phyloP scores from a whole-genome alignment of 2,113 vertebrate genomes.

The Equus quagga region DNA sequence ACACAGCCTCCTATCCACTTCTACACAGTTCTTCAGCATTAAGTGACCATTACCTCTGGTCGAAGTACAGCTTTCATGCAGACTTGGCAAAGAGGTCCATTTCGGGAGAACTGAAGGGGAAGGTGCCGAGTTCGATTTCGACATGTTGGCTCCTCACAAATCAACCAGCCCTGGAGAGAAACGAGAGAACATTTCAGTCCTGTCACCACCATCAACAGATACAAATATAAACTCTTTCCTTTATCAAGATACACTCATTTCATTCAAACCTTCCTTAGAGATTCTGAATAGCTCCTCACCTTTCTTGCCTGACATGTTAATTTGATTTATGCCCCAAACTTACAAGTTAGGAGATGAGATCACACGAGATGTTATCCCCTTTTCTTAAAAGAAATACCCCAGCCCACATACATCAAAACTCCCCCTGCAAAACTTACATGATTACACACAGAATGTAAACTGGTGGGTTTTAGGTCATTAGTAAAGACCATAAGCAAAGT shows the following conservation, averaged over 20 bases:
- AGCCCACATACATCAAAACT: neutral
- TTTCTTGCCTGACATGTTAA: neutral
- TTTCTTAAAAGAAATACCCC: conserved; percentile 18
- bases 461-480: neutral
- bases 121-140: conserved; percentile 92
- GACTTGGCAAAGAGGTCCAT: conserved; percentile 94
- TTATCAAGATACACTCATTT: neutral
- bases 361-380: neutral
- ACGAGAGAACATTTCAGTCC: neutral
- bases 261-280: neutral
- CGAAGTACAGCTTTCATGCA: conserved; percentile 93
- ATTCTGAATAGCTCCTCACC: conserved; percentile 13
- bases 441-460: conserved; percentile 24
- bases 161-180: conserved; percentile 93
- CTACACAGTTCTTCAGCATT: neutral
- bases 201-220: neutral
- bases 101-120: conserved; percentile 93
- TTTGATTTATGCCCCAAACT: neutral
- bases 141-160: conserved; percentile 97
- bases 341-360: conserved; percentile 39
- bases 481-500: neutral
- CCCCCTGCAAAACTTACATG: neutral
- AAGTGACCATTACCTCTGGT: conserved; percentile 88
- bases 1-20: neutral
- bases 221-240: conserved; percentile 24